Conservation (phyloP, 1,140 invertebrate species). For the Odontomachus brunneus region DNA sequence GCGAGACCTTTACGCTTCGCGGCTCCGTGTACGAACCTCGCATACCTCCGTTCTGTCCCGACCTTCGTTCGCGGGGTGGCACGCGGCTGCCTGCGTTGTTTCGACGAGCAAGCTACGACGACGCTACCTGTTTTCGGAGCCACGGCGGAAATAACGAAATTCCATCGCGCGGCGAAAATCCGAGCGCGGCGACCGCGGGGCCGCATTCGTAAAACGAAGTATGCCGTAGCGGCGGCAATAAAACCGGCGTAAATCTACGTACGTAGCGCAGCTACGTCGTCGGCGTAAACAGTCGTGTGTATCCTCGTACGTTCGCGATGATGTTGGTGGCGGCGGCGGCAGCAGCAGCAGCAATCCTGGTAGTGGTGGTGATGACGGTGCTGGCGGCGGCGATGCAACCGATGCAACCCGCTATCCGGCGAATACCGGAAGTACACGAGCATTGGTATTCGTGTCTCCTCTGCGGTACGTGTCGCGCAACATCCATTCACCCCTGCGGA, state of each 20-base stretch:
- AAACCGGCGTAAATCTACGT: conserved; percentile 72
- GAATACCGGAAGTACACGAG: conserved; percentile 36
- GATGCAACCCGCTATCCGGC: conserved; percentile 41
- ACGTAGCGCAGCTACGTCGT: conserved; percentile 34
- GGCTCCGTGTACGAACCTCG: conserved; percentile 4
- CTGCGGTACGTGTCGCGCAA: conserved; percentile 68
- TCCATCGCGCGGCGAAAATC: conserved; percentile 73
- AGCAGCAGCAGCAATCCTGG: too few species aligned
- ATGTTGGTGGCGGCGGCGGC: conserved; percentile 26
- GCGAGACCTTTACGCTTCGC: background rate
- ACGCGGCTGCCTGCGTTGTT: conserved; percentile 42
- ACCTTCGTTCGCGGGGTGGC: conserved; percentile 21
- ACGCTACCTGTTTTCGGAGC: conserved; percentile 30
- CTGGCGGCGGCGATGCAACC: background rate
- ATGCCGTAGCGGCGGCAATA: conserved; percentile 69
- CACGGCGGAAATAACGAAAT: conserved; percentile 72
- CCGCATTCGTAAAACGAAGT: conserved; percentile 70
- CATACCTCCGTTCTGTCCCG: conserved; percentile 3
- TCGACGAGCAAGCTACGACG: conserved; percentile 32
- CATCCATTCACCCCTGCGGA: conserved; percentile 63
- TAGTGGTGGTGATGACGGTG: too few species aligned
- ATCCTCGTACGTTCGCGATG: conserved; percentile 1
- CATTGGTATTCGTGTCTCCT: conserved; percentile 65
- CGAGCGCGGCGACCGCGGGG: conserved; percentile 41
- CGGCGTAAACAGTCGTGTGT: conserved; percentile 28